A percentile compares a stretch with the other conserved stretches of the same genome.
phyloP scores from a whole-genome alignment of 2,113 vertebrate species.

The Mesoclemmys tuberculata region DNA sequence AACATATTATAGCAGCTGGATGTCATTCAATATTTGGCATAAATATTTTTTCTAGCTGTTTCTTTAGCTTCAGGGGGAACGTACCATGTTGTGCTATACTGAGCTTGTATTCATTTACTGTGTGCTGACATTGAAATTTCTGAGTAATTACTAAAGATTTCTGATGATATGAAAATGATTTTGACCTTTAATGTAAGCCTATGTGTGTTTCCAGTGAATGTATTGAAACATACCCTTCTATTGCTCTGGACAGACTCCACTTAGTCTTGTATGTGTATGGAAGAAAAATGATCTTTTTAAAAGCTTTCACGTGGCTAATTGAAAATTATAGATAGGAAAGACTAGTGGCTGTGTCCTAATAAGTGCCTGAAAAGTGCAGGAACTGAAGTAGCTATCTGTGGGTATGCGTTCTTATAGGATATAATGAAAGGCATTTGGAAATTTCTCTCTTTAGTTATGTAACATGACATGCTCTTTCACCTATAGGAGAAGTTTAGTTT shows the following conservation, averaged over 20 bases:
- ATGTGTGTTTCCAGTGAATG: background rate
- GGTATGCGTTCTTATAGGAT: background rate
- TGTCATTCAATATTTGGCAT: constrained; percentile 59
- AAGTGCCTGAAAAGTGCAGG: background rate
- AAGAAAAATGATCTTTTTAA: constrained; percentile 25
- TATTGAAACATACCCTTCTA: background rate
- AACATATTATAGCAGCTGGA: constrained; percentile 14
- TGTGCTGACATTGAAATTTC: background rate
- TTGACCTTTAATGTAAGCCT: constrained; percentile 28
- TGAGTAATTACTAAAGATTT: constrained; percentile 48
- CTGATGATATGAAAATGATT: constrained; percentile 28
- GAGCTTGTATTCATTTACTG: constrained; percentile 29
- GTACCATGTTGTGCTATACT: constrained; percentile 31
- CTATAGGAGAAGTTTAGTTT: constrained; percentile 44
- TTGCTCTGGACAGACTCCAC: background rate
- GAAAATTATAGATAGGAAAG: constrained; percentile 14
- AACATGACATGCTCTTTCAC: background rate
- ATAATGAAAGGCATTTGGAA: background rate
- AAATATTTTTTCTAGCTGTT: constrained; percentile 50
- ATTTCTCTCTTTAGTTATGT: background rate
- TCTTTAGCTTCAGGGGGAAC: constrained; percentile 41
- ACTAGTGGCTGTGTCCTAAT: background rate
- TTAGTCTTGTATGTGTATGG: background rate
- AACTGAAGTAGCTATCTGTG: background rate
- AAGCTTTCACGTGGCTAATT: constrained; percentile 23